phyloP scores from a whole-genome alignment of 2,797 vertebrate genomes.

The Lycodopsis pacificus region DNA sequence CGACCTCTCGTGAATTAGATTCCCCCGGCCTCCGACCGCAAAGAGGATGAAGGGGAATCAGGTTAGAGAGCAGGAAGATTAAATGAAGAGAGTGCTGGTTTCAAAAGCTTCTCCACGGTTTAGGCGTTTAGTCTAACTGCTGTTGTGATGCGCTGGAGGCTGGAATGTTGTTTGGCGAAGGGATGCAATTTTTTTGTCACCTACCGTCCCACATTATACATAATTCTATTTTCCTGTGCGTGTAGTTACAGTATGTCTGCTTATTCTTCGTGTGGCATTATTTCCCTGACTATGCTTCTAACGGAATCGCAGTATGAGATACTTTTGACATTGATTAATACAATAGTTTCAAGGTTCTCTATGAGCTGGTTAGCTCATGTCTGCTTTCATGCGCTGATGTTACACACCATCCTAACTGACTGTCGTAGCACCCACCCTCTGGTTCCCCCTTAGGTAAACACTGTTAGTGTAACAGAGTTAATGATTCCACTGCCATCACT shows the following conservation, averaged over 20 bases:
- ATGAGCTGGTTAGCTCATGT: too few species aligned
- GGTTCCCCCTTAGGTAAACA: too few species aligned
- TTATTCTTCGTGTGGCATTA: background rate
- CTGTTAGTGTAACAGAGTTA: too few species aligned
- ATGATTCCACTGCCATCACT: too few species aligned
- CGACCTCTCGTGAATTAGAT: slow-evolving; percentile 82
- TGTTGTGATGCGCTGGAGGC: slow-evolving; percentile 29
- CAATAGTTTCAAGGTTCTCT: background rate
- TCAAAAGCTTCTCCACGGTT: slow-evolving; percentile 48
- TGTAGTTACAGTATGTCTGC: slow-evolving; percentile 3
- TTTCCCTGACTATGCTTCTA: background rate
- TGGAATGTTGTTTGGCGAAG: slow-evolving; percentile 28
- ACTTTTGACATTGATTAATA: background rate
- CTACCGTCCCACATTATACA: slow-evolving; percentile 9
- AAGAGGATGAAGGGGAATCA: slow-evolving; percentile 81
- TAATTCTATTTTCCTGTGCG: background rate
- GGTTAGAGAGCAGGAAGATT: slow-evolving; percentile 80
- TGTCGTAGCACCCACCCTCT: too few species aligned
- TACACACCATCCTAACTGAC: too few species aligned
- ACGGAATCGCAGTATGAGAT: background rate
- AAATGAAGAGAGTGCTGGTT: slow-evolving; percentile 74
- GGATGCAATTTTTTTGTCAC: slow-evolving; percentile 22
- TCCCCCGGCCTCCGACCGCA: slow-evolving; percentile 77
- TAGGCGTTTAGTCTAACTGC: slow-evolving; percentile 47
- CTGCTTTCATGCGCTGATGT: too few species aligned